Conservation (phyloP, 2,888 invertebrate genomes). For the Lingula anatina region DNA sequence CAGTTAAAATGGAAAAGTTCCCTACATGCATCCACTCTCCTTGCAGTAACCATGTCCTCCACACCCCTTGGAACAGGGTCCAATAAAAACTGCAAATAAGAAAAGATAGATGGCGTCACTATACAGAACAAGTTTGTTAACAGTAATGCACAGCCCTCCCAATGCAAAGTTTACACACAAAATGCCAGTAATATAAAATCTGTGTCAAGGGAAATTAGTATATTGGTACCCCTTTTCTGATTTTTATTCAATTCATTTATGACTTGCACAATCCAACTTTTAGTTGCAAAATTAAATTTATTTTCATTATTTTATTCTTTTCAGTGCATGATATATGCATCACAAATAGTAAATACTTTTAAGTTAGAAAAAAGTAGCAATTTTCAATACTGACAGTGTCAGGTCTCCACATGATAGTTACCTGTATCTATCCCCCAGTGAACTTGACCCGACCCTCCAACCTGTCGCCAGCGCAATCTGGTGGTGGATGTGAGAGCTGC, state of each 20-base stretch:
- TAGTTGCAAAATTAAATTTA: no score
- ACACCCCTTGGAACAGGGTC: constrained; percentile 48
- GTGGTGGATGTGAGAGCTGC: constrained; percentile 40
- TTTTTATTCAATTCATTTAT: no score
- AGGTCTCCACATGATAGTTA: constrained; percentile 12
- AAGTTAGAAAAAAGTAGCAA: no score
- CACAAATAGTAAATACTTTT: no score
- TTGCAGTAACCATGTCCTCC: constrained; percentile 49
- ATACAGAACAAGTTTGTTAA: background rate
- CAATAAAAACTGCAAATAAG: constrained; percentile 47
- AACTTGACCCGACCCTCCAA: constrained; percentile 14
- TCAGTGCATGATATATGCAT: no score
- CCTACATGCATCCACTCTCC: constrained; percentile 43
- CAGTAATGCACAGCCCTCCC: background rate
- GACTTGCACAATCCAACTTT: no score
- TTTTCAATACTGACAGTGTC: background rate
- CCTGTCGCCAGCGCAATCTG: constrained; percentile 46
- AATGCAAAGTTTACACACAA: no score
- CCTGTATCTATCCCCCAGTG: constrained; percentile 53
- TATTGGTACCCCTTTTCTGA: no score
- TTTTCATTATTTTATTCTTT: no score
- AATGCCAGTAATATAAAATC: no score
- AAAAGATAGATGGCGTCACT: no score
- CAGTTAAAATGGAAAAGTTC: constrained; percentile 1
- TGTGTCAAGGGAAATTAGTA: no score